Conservation (phyloP, 2,797 vertebrate genomes). For the Odontamblyopus rebecca region DNA sequence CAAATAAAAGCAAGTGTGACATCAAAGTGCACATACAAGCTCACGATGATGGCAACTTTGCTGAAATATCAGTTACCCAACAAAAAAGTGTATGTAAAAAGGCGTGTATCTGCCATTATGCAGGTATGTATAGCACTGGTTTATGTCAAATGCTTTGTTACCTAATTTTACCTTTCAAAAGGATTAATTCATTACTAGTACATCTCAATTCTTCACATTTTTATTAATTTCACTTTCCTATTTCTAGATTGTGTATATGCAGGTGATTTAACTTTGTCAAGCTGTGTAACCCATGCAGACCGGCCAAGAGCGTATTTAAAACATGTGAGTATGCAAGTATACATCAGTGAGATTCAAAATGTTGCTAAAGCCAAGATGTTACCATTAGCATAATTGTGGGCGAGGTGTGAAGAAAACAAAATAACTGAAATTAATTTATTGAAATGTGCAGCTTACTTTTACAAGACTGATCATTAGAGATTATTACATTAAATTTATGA, state of each 20-base stretch:
- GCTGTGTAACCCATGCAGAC: neutral
- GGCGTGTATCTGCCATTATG: neutral
- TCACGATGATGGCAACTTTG: neutral
- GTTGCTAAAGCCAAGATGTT: neutral
- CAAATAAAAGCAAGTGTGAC: slow-evolving; percentile 3
- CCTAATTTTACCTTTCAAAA: too few relatives aligned
- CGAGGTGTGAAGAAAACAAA: neutral
- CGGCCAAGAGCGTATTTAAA: neutral
- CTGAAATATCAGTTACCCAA: neutral
- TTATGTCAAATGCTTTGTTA: too few relatives aligned
- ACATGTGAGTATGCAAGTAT: neutral
- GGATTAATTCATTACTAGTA: too few relatives aligned
- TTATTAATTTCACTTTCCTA: neutral
- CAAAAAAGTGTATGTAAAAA: neutral
- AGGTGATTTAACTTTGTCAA: neutral
- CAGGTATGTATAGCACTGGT: too few relatives aligned
- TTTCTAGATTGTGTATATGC: neutral
- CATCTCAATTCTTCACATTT: neutral
- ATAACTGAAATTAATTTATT: neutral
- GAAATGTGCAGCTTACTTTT: neutral
- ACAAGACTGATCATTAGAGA: neutral
- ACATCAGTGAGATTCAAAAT: neutral
- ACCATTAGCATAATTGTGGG: slow-evolving; percentile 8
- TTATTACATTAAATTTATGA: neutral
- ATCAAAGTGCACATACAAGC: neutral